Percentiles rank a stretch among this genome's conserved stretches.
Conservation (phyloP, 2,888 invertebrate genomes). For the Chrysolina oricalcia region DNA sequence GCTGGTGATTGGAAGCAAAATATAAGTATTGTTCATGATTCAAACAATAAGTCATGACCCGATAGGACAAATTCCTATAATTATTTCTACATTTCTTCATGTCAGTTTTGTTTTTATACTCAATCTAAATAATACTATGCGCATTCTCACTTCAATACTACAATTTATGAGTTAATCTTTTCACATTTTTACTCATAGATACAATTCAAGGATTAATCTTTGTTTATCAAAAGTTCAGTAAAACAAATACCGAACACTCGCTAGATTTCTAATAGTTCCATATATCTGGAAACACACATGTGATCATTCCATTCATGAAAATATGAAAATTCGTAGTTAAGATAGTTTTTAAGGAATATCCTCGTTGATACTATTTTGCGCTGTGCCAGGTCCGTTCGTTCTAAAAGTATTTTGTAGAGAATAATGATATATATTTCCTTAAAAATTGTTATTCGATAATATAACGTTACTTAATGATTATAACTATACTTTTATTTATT, state of each 20-base stretch:
- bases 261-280: background rate
- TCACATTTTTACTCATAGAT: too few species aligned
- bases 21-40: too few species aligned
- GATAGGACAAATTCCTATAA: too few species aligned
- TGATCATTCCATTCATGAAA: background rate
- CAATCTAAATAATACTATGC: too few species aligned
- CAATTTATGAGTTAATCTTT: too few species aligned
- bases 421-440: conserved; percentile 67
- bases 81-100: too few species aligned
- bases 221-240: background rate
- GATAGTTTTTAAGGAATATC: conserved; percentile 41
- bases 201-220: too few species aligned
- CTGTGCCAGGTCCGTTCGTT: conserved; percentile 68
- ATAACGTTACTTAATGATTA: conserved; percentile 44
- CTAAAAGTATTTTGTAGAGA: conserved; percentile 62
- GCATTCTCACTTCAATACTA: too few species aligned
- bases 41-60: too few species aligned
- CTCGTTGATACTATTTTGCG: conserved; percentile 62
- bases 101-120: too few species aligned
- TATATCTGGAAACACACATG: background rate
- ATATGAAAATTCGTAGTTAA: background rate
- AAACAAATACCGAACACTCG: background rate
- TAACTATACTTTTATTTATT: conserved; percentile 9
- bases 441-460: conserved; percentile 63
- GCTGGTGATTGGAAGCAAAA: too few species aligned